Evolutionary conservation across 2,113 vertebrate genomes (phyloP), one percentile per base, ranked within the genome.

Genomic region (Nannobrachium achirus): DNA sequence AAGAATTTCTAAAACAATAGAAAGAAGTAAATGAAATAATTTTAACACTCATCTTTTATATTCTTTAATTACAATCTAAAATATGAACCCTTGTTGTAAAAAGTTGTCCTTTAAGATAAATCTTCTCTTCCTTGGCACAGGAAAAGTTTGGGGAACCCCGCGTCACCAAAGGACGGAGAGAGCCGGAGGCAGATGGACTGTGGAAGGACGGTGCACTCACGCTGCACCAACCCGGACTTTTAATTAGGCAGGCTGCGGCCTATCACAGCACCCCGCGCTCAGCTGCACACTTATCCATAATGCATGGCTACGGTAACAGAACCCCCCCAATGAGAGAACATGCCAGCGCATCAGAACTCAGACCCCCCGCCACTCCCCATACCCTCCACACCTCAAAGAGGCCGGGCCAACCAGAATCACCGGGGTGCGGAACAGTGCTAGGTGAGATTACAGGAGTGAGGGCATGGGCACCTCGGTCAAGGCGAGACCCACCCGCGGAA

Each of bases 171-270:
- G 76, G 78, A 89, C 65, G 73, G 67, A 75, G 81, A 11, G 68
- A 70, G 77, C 60, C 56, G 19, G 69, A 76, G 73, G 65, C 59
- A 51, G 71, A 66, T 84, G 69, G 59, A 85, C 78, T 4, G 84
- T 75, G 25, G 46, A 73, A 64, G 76, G 56, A 58, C 77, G 69
- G 56, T n/a, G 74, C 79, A 71, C 76, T 72, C 68, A 74, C 78
- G 73, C 75, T 72, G 74, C 79, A 85, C 79, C 85, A 83, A 88
- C 72, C 84, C 25, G 78, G 89, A 87, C 79, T 86, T 87, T 90
- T 90, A 92, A 92, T 91, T 89, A 89, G 85, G 75, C 52, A 82
- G 84, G 79, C 83, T 89, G 85, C 75, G 62, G 79, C 77, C 87
- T 85, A 88, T 82, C 81, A 33, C 25, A 78, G 64, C 13, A 59